Base-by-base conservation (phyloP, 2,113 vertebrate genomes). In the Sula dactylatra region DNA sequence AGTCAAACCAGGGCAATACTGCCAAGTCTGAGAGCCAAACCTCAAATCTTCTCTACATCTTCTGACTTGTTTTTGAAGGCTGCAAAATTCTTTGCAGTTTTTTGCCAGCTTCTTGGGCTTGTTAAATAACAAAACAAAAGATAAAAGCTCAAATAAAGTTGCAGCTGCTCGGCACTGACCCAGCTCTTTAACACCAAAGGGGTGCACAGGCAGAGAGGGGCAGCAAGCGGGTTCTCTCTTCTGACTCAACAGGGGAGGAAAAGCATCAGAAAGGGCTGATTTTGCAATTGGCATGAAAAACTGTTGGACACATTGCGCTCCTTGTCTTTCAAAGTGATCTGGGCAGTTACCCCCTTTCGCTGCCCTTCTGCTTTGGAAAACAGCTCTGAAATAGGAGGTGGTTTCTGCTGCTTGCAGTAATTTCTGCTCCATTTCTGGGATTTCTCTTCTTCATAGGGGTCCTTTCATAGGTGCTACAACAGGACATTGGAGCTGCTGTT, bases 41-140 rank as follows among this genome's bases (percentile, higher is more conserved):
- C 36, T 80, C 82, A 81, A 50, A 50, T 32, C 47, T 86, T 13
- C 27, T 76, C 65, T 86, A 16, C 27, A 9, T 36, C 32, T 77
- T 64, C 83, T 54, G 44, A 24, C 11, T 86, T 71, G 40, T 54
- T 80, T 94, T 83, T 2, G 4, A 92, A 72, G 34, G 22, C 55
- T 38, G 7, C 38, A 27, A 27, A 65, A 56, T 34, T 73, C 77
- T 90, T 74, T 69, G 34, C 26, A 25, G 17, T 25, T 44, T 73
- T 44, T 27, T 6, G 2, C 22, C 2, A 1, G 13, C 25, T 94
- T 89, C 76, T 76, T 49, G 66, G 22, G 45, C 66, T 95, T 61
- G 79, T 87, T 85, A 89, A 94, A 88, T 62, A 67, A 40, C 36
- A 93, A 95, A 95, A 92, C 34, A 82, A 92, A 88, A 92, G 80